A percentile compares a stretch with the other conserved stretches of the same genome.
Evolutionary conservation across 2,888 invertebrate species (phyloP).

Genomic region (Cerastis rubricosa): DNA sequence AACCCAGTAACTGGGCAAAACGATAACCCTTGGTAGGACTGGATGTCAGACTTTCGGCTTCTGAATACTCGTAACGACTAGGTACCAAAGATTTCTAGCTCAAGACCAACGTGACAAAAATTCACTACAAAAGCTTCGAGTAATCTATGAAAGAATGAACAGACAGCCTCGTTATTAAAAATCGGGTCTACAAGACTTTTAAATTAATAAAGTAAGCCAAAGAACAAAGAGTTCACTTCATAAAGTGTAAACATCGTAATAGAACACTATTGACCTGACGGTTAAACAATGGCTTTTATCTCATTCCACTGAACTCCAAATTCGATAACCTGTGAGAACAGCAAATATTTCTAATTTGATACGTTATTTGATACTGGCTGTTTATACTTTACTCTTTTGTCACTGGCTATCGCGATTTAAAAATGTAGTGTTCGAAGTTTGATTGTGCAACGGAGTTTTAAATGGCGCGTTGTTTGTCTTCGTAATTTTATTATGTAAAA

Average conservation of each 20-base stretch:
- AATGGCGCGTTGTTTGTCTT: slow-evolving; percentile 32
- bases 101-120: background rate
- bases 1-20: too few species aligned
- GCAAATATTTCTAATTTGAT: slow-evolving; percentile 80
- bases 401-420: slow-evolving; percentile 64
- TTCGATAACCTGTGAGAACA: slow-evolving; percentile 87
- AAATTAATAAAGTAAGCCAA: slow-evolving; percentile 76
- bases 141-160: slow-evolving; percentile 17
- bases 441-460: slow-evolving; percentile 47
- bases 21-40: too few species aligned
- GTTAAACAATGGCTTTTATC: slow-evolving; percentile 85
- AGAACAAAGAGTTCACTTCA: slow-evolving; percentile 77
- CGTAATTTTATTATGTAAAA: slow-evolving; percentile 23
- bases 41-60: too few species aligned
- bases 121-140: background rate
- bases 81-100: too few species aligned
- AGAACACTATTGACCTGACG: slow-evolving; percentile 75
- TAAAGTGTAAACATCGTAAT: slow-evolving; percentile 74
- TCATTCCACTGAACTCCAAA: slow-evolving; percentile 84
- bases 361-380: slow-evolving; percentile 68
- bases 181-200: slow-evolving; percentile 64
- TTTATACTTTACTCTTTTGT: slow-evolving; percentile 66
- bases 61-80: too few species aligned
- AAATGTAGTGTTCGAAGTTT: slow-evolving; percentile 54
- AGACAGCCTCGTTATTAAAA: slow-evolving; percentile 45